Base-by-base conservation (phyloP, 2,888 invertebrate genomes). In the Rhamphomyia laevipes region DNA sequence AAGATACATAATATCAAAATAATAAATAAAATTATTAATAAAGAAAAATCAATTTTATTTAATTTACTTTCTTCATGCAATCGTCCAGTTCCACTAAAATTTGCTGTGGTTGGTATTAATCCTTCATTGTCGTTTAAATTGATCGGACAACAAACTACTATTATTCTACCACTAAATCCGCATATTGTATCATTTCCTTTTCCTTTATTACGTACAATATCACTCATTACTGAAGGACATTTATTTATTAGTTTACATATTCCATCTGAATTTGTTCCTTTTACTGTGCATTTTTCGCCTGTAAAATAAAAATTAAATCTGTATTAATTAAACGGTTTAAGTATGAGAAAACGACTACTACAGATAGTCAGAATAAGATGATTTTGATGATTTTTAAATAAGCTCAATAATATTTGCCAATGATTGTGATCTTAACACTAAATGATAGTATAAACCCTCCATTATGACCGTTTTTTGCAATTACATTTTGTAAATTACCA, bases 71-170 rank as follows among this genome's bases (percentile, higher is more conserved):
- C 4, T 38, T 17, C 17, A 38, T 38, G 38, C 10, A 38, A 9
- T 38, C 16, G 17, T 38, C 10, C 10, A 17, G 4, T 27, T 27
- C 2, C 23, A 27, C 23, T 7, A 27, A 7, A 7, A 21, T 6
- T 7, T 4, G n/a, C n/a, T 35, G 33, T 9, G 6, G 4, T 1
- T 18, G 43, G 10, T 15, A n/a, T 3, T 45, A n/a, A n/a, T n/a
- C n/a, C n/a, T n/a, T n/a, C n/a, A n/a, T n/a, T n/a, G n/a, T n/a
- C n/a, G n/a, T n/a, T n/a, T n/a, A n/a, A n/a, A n/a, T 46, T 15
- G 11, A 1, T n/a, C 4, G 57, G 56, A 49, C 62, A 61, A 47
- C 62, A 61, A 16, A 61, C 56, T 30, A 61, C 50, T 33, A 58
- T 54, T 40, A 47, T 43, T 23, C 21, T 46, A 10, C 58, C 59